phyloP scores from a whole-genome alignment of 2,797 vertebrate genomes.

The Channa striata region DNA sequence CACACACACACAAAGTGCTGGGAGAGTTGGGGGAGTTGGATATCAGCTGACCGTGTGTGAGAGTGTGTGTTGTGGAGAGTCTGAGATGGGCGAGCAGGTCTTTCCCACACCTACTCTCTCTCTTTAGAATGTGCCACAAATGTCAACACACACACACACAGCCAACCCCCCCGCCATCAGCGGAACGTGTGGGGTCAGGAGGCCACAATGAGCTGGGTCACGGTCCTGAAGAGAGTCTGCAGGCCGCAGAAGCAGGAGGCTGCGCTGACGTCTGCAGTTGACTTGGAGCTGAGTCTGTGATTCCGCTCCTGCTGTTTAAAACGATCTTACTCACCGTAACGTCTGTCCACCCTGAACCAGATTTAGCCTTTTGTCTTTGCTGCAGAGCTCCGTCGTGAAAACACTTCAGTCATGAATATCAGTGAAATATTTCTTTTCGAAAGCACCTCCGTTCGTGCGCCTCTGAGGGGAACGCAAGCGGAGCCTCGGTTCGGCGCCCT shows the following conservation, averaged over 20 bases:
- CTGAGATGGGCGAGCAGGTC: constrained; percentile 50
- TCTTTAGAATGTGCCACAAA: constrained; percentile 62
- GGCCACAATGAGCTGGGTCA: constrained; percentile 31
- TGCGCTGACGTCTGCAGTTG: not conserved
- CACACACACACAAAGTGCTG: constrained; percentile 47
- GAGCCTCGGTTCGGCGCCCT: too few relatives aligned
- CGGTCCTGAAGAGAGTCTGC: constrained; percentile 30
- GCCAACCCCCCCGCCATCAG: constrained; percentile 22
- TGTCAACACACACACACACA: constrained; percentile 49
- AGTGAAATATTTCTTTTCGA: too few relatives aligned
- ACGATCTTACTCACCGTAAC: too few relatives aligned
- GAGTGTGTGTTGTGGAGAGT: constrained; percentile 42
- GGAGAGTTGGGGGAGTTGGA: constrained; percentile 69
- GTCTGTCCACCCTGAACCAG: too few relatives aligned
- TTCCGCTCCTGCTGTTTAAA: too few relatives aligned
- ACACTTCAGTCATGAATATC: too few relatives aligned
- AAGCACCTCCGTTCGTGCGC: too few relatives aligned
- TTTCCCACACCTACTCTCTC: constrained; percentile 70
- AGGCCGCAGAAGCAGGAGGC: constrained; percentile 2
- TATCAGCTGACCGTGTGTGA: constrained; percentile 63
- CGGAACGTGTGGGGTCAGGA: constrained; percentile 50
- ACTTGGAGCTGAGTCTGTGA: too few relatives aligned
- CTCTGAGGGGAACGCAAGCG: too few relatives aligned
- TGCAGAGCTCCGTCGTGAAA: not conserved
- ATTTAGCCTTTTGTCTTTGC: not conserved